Base-by-base conservation (phyloP, 2,888 invertebrate genomes). In the Dasypolia templi region DNA sequence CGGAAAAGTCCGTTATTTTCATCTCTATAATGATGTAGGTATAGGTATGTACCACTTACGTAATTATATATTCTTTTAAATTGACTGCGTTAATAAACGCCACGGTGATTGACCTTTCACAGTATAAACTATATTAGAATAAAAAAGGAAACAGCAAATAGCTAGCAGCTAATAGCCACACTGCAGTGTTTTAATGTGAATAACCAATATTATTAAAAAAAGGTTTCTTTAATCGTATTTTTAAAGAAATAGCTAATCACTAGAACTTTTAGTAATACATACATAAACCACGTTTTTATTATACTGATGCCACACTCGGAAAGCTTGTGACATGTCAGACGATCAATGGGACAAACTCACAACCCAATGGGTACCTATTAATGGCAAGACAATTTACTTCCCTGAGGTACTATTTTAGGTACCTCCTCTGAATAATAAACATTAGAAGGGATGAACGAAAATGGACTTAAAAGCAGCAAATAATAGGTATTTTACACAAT, bases 81-180 rank as follows among this genome's bases (percentile, higher is more conserved):
- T 61, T 44, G 39, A 67, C 68, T 68, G 53, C 69, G 53, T 53
- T 46, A 42, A 68, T 61, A 75, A 77, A 77, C 84, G 75, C n/a
- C 75, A 81, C 35, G n/a, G n/a, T 35, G 35, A 59, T 59, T 81
- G 83, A 78, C 78, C 82, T 84, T 68, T 73, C 70, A 51, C 35
- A 55, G 73, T 56, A 64, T 58, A 72, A 72, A 74, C 26, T 72
- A 39, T 17, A 63, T 68, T 62, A 53, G 17, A 59, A 9, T n/a
- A 14, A 32, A 62, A 19, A 14, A 53, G 14, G 12, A n/a, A n/a
- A 59, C 35, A 35, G 14, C 29, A 35, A 35, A n/a, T 17, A 59
- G 17, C 59, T 59, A n/a, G n/a, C n/a, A n/a, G n/a, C n/a, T 39
- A n/a, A 59, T 39, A 59, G 35, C 17, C n/a, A n/a, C 17, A 39